Evolutionary conservation across 2,797 vertebrate species (phyloP).

Genomic region (Chelon auratus): DNA sequence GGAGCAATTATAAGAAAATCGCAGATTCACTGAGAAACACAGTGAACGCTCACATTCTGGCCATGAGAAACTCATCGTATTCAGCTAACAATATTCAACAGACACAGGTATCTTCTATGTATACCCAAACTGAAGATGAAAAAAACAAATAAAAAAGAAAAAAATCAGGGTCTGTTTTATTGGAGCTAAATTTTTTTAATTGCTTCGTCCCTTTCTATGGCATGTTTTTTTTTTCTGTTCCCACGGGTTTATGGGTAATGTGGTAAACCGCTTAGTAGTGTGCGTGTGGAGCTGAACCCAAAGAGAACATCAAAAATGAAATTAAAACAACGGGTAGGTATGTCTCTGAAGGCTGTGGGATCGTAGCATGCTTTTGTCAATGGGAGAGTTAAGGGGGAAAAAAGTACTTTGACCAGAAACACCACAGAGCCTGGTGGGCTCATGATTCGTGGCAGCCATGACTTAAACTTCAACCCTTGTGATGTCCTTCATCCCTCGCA

Average conservation of each 20-base stretch:
- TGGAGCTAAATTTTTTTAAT: constrained; percentile 61
- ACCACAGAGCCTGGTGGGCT: constrained; percentile 30
- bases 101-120: neutral
- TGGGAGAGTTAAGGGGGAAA: constrained; percentile 42
- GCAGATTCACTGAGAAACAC: neutral
- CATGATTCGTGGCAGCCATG: constrained; percentile 25
- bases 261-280: constrained; percentile 66
- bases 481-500: constrained; percentile 20
- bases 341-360: constrained; percentile 60
- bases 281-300: constrained; percentile 62
- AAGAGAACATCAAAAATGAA: constrained; percentile 63
- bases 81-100: neutral
- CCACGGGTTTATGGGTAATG: constrained; percentile 72
- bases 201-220: constrained; percentile 61
- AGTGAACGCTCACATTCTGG: neutral
- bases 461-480: constrained; percentile 35
- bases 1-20: neutral
- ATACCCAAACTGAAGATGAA: neutral
- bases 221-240: constrained; percentile 61
- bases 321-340: constrained; percentile 60
- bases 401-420: constrained; percentile 52
- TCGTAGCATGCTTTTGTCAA: constrained; percentile 40
- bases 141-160: too few species aligned
- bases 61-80: neutral
- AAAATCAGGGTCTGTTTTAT: constrained; percentile 59